phyloP scores from a whole-genome alignment of 2,113 vertebrate genomes.

The Ctenomys sociabilis region DNA sequence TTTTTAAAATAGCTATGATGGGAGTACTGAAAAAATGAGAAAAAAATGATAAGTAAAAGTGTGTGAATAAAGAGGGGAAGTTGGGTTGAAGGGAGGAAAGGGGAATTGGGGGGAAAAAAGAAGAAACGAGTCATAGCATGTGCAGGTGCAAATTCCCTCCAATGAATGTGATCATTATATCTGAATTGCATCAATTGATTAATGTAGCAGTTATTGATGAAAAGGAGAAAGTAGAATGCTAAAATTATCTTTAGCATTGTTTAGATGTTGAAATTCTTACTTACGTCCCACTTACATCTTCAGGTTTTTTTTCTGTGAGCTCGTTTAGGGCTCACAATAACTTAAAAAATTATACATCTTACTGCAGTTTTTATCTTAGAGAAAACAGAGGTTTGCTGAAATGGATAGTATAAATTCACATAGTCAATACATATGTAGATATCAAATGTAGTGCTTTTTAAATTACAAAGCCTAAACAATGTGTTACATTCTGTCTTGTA shows the following conservation, averaged over 20 bases:
- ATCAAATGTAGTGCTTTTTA: neutral
- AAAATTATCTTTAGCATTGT: neutral
- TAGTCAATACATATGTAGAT: neutral
- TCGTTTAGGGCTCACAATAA: neutral
- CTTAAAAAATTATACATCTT: neutral
- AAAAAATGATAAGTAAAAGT: no score
- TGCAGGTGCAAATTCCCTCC: no score
- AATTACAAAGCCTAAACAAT: neutral
- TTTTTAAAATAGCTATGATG: neutral
- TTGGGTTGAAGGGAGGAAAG: no score
- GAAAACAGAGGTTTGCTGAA: neutral
- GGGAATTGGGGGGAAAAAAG: no score
- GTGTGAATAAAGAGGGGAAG: no score
- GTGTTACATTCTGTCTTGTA: neutral
- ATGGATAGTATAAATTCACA: neutral
- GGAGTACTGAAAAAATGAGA: neutral
- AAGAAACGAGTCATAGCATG: no score
- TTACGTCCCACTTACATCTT: neutral
- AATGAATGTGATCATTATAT: no score
- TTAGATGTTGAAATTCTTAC: constrained; percentile 1
- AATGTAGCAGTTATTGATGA: no score
- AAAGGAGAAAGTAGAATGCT: neutral
- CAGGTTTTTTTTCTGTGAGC: neutral
- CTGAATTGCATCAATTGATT: no score
- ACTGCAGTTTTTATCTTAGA: neutral